A percentile compares a stretch with the other conserved stretches of the same genome.
Conservation (phyloP, 2,888 invertebrate species). For the Mythimna ferrago region DNA sequence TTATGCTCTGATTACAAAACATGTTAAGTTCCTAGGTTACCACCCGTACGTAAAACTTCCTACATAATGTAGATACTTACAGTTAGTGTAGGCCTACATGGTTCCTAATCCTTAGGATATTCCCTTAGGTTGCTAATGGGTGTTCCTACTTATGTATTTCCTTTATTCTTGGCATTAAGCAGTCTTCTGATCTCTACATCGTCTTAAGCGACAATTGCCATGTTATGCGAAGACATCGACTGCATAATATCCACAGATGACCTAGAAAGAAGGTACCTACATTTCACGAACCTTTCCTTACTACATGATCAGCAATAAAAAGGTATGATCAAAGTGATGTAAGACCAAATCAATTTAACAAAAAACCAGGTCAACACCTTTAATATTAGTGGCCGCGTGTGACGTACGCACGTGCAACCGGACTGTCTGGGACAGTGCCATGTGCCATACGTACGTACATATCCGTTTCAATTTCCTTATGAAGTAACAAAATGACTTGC, state of each 20-base stretch:
- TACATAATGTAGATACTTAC: too few relatives aligned
- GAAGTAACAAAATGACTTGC: constrained; percentile 21
- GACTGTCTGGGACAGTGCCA: constrained; percentile 18
- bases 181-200: not conserved
- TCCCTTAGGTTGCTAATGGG: too few relatives aligned
- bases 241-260: not conserved
- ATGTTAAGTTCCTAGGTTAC: not conserved
- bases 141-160: not conserved
- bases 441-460: not conserved
- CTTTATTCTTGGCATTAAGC: not conserved
- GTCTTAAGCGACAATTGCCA: not conserved
- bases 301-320: constrained; percentile 4
- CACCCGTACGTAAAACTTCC: not conserved
- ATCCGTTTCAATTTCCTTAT: constrained; percentile 43
- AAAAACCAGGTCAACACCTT: constrained; percentile 53
- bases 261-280: constrained; percentile 3
- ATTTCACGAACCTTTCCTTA: constrained; percentile 7
- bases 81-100: not conserved
- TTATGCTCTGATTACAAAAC: constrained; percentile 21
- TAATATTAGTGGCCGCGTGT: constrained; percentile 31
- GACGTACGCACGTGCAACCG: constrained; percentile 22
- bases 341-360: constrained; percentile 31
- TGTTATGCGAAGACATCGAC: constrained; percentile 3
- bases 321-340: constrained; percentile 36
- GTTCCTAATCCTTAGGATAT: not conserved